A percentile compares a stretch with the other conserved stretches of the same genome.
Conservation (phyloP, 2,888 invertebrate species). For the Synanthedon andrenaeformis region DNA sequence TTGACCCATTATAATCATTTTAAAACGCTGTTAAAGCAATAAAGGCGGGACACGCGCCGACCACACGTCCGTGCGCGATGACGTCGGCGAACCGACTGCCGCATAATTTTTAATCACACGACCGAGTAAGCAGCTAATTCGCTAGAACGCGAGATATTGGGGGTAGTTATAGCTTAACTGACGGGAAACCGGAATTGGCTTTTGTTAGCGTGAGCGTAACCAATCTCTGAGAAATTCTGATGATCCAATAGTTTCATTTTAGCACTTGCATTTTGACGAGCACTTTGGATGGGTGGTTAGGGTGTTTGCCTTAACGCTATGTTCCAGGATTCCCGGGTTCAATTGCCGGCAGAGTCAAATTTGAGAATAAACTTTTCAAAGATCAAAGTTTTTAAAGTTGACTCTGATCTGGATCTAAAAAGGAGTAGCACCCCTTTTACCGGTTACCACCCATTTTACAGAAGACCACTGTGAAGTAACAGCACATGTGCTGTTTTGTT, state of each 20-base stretch:
- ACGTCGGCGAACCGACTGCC: constrained; percentile 12
- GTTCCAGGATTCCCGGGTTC: too few species aligned
- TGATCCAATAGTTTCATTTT: constrained; percentile 5
- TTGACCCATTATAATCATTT: constrained; percentile 39
- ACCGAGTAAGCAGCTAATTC: constrained; percentile 66
- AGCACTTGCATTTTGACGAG: neutral
- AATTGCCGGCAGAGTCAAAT: too few species aligned
- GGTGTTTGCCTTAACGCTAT: too few species aligned
- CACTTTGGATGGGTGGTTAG: too few species aligned
- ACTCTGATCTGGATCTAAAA: too few species aligned
- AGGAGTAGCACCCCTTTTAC: too few species aligned
- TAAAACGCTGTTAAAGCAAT: constrained; percentile 51
- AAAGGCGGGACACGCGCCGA: constrained; percentile 37
- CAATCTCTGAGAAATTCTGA: constrained; percentile 25
- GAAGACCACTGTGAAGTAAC: too few species aligned
- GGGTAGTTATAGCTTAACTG: constrained; percentile 21
- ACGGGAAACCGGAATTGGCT: constrained; percentile 12
- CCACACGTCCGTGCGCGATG: constrained; percentile 28
- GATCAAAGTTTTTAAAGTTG: too few species aligned
- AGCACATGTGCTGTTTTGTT: too few species aligned
- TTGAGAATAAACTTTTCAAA: too few species aligned
- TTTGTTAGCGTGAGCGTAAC: constrained; percentile 21
- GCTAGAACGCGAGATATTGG: constrained; percentile 48
- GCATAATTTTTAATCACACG: constrained; percentile 70
- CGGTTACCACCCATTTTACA: too few species aligned